A percentile compares a stretch with the other conserved stretches of the same genome.
These are phyloP conservation scores for Calidris pygmaea DNA, from an alignment of 2,113 vertebrate genomes.

Conservation along the genomic window DNA sequence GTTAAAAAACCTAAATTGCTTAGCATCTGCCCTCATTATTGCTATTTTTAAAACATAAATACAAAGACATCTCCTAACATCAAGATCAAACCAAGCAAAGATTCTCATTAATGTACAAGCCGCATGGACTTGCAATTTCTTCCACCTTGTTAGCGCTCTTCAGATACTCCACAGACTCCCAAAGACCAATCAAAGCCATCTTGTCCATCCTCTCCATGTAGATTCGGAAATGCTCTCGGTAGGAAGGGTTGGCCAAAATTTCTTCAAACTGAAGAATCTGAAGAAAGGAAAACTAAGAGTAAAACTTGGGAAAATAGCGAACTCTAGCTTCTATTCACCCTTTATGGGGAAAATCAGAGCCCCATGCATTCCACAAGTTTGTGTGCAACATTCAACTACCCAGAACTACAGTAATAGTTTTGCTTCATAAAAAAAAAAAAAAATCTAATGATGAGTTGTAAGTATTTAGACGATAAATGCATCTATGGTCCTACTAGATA, in stretches of 20 bases:
- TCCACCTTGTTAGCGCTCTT: conserved; percentile 95
- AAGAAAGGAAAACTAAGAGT: neutral
- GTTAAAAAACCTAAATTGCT: neutral
- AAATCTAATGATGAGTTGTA: neutral
- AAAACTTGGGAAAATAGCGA: neutral
- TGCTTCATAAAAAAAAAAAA: neutral
- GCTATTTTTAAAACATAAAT: neutral
- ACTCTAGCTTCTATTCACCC: neutral
- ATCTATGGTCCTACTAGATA: neutral
- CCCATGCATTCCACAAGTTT: neutral
- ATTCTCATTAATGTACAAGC: neutral
- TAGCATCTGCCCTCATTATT: neutral
- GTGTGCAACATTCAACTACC: neutral
- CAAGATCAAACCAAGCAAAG: neutral
- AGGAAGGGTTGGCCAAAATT: conserved; percentile 86
- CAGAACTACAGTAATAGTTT: neutral
- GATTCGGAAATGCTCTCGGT: conserved; percentile 87
- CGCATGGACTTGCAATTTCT: neutral
- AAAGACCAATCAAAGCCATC: conserved; percentile 87
- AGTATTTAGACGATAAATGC: neutral
- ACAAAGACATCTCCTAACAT: neutral
- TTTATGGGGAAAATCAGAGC: neutral
- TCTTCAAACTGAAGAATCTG: conserved; percentile 98
- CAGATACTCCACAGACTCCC: conserved; percentile 94
- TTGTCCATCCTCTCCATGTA: conserved; percentile 97